A percentile compares a stretch with the other conserved stretches of the same genome.
These are phyloP conservation scores for Conomelus anceps DNA, from an alignment of 2,888 invertebrate genomes.

Conservation along the genomic window DNA sequence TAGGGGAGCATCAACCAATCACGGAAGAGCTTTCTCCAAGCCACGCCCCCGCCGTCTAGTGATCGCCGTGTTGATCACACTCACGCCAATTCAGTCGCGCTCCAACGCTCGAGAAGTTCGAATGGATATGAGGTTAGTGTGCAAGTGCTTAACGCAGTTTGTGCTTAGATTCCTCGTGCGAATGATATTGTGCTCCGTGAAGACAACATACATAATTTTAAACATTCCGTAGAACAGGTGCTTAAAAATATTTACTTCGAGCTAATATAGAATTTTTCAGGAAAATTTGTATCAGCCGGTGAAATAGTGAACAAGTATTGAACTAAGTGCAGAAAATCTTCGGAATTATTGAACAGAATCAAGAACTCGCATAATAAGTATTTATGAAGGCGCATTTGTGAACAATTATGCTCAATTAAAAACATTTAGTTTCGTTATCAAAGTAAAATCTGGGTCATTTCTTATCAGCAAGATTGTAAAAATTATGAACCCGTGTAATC, in stretches of 20 bases:
- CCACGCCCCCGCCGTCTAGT: conserved; percentile 9
- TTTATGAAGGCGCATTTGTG: neutral
- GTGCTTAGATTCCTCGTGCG: neutral
- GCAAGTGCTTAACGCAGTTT: neutral
- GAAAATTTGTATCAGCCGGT: neutral
- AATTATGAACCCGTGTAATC: neutral
- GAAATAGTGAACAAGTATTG: neutral
- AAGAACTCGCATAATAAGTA: neutral
- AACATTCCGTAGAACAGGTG: neutral
- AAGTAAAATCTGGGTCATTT: neutral
- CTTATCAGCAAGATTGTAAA: neutral
- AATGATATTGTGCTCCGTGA: neutral
- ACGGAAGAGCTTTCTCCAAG: neutral
- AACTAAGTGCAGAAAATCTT: neutral
- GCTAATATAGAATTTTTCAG: too few relatives aligned
- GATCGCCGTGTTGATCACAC: neutral
- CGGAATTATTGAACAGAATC: neutral
- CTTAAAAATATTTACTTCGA: neutral
- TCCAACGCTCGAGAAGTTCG: neutral
- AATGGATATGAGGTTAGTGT: neutral
- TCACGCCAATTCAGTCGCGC: neutral
- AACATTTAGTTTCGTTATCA: neutral
- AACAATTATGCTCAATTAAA: neutral
- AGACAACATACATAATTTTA: neutral
- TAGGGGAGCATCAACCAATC: conserved; percentile 14